phyloP scores from a whole-genome alignment of 2,797 vertebrate genomes.

The Nannoperca obscura region DNA sequence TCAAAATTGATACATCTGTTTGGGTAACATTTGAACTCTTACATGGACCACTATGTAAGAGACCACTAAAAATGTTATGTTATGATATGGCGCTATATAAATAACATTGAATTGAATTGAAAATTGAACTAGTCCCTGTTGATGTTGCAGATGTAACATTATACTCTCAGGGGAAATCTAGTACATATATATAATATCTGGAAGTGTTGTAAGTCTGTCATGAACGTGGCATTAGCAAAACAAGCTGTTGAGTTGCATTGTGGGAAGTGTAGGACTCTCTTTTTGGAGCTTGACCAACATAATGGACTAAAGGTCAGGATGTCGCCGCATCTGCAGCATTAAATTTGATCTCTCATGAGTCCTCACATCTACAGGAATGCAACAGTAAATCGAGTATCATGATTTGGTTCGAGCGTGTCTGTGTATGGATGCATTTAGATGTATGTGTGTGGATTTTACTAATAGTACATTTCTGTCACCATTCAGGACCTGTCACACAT shows the following conservation, averaged over 20 bases:
- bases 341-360: background rate
- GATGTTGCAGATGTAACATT: conserved; percentile 7
- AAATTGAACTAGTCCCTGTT: no score
- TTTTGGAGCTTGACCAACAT: background rate
- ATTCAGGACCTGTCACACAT: conserved; percentile 90
- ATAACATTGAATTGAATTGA: no score
- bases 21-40: background rate
- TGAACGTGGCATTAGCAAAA: background rate
- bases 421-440: background rate
- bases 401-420: conserved; percentile 10
- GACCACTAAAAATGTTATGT: no score
- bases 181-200: background rate
- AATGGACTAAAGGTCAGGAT: background rate
- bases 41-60: background rate
- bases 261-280: background rate
- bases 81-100: no score
- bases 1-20: conserved; percentile 1
- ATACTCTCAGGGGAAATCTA: background rate
- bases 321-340: background rate
- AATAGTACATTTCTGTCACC: conserved; percentile 22
- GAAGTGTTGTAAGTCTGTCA: conserved; percentile 2
- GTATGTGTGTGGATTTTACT: background rate
- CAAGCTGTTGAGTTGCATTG: background rate
- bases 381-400: background rate
- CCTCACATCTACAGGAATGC: background rate